Conservation (phyloP, 2,888 invertebrate genomes). For the Watsonalla cultraria region DNA sequence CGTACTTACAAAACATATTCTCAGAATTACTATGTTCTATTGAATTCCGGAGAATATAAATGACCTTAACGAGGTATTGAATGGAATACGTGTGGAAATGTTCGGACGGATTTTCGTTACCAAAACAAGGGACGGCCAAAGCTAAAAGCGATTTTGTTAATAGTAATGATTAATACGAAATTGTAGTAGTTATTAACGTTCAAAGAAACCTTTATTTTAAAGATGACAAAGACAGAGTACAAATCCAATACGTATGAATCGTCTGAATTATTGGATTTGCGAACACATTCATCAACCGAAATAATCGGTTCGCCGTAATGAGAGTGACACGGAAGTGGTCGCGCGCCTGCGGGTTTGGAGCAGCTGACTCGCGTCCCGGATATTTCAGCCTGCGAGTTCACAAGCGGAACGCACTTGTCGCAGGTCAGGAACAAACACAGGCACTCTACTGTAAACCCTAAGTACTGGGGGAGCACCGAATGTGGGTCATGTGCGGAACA, state of each 20-base stretch:
- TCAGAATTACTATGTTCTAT: too few relatives aligned
- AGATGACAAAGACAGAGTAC: too few relatives aligned
- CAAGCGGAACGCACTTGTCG: slow-evolving; percentile 58
- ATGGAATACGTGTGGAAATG: too few relatives aligned
- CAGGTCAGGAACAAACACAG: slow-evolving; percentile 66
- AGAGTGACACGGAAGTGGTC: slow-evolving; percentile 43
- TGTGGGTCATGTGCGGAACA: slow-evolving; percentile 68
- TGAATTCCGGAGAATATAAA: too few relatives aligned
- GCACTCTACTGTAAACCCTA: slow-evolving; percentile 66
- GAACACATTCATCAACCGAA: slow-evolving; percentile 19
- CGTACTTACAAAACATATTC: too few relatives aligned
- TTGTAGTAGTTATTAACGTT: too few relatives aligned
- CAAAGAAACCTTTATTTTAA: too few relatives aligned
- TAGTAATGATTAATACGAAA: too few relatives aligned
- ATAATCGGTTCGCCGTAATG: slow-evolving; percentile 18
- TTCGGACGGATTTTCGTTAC: too few relatives aligned
- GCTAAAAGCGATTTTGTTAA: too few relatives aligned
- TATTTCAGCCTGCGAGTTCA: slow-evolving; percentile 54
- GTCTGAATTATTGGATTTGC: slow-evolving; percentile 2
- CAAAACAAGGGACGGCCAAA: too few relatives aligned
- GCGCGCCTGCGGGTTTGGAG: slow-evolving; percentile 34
- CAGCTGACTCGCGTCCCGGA: slow-evolving; percentile 57
- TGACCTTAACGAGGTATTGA: too few relatives aligned
- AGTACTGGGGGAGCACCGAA: slow-evolving; percentile 59
- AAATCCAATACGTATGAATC: neutral